Base-by-base conservation (phyloP, 2,888 invertebrate genomes). In the Drosophila histrio region DNA sequence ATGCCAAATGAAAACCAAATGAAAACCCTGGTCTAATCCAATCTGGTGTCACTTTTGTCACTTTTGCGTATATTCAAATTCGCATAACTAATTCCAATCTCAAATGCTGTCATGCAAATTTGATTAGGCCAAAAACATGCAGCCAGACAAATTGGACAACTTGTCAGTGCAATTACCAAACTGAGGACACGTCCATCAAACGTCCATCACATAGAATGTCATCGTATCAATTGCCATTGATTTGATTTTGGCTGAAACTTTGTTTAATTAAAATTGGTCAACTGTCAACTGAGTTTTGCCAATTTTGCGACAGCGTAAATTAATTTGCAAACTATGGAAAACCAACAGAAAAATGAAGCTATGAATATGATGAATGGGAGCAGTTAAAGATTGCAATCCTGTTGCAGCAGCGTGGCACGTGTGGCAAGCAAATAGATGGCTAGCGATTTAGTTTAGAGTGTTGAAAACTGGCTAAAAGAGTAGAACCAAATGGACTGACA, bases 61-160 rank as follows among this genome's bases (percentile, higher is more conserved):
- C 39, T 53, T 15, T 60, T 50, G 28, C 60, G 36, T 58, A 59
- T 43, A 46, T 36, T 50, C 30, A 54, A 54, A 58, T 59, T 62
- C 63, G 63, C 56, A 68, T 73, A 67, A 49, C 63, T 70, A 83
- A 77, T 77, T 77, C 53, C 39, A 32, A 53, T 28, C 77, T 58
- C 44, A 30, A 78, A 62, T 38, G 52, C 52, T 39, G 52, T 36
- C 69, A 66, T 60, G 74, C 66, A 66, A 80, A 84, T 84, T 77
- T 64, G 75, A 85, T 85, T 75, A 68, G 66, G 17, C 52, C 41
- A 38, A 66, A 28, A 66, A 56, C 57, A 59, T 56, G 56, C 49
- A 62, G 60, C 43, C 80, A 69, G 53, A 64, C 84, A 69, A 72
- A 76, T 79, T 82, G 79, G 52, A 63, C 72, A 68, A 82, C 41